Evolutionary conservation across 2,888 invertebrate genomes (phyloP), one percentile per base, ranked within the genome.

Genomic region (Hanleya hanleyi): DNA sequence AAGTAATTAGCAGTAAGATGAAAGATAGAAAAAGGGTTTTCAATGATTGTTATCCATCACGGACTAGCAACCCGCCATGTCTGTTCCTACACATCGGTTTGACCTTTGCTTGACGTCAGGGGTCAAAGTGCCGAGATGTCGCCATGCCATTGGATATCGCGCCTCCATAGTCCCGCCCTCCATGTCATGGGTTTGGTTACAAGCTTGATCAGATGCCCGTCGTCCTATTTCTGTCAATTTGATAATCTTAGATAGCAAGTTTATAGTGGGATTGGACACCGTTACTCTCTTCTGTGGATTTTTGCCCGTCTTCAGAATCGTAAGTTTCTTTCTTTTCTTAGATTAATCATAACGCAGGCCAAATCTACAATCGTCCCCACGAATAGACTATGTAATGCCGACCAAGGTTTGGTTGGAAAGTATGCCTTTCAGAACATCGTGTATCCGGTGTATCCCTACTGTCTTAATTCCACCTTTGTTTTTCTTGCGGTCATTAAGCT

Each of bases 161-260:
- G 47, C 22, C 22, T 47, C 18, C 47, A 18, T 22, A 57, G 29
- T 29, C 32, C 57, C 57, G 4, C 57, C 57, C 57, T 1, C n/a
- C n/a, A n/a, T n/a, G n/a, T n/a, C n/a, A n/a, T n/a, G 57, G 22
- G 57, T 57, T 57, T 32, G 57, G 57, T 57, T 57, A 57, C 57
- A 57, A 57, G 57, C 51, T 22, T 7, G 51, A 9, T 51, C n/a
- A 26, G 26, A 57, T 57, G 57, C 57, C 9, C 29, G 22, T 29
- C 57, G 29, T 57, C 32, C 29, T 57, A 57, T 57, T 57, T 57
- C 57, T 57, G 26, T 57, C 57, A 57, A 57, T 22, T 57, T 57
- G 57, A 29, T 57, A 57, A 57, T 57, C 57, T 57, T 29, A 57
- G 57, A 26, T 57, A 57, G 29, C 57, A 57, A 57, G n/a, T n/a